Percentiles rank a stretch among this genome's conserved stretches.
These are phyloP conservation scores for Peromyscus attwateri DNA, from an alignment of 2,797 vertebrate species.

Conservation along the genomic window DNA sequence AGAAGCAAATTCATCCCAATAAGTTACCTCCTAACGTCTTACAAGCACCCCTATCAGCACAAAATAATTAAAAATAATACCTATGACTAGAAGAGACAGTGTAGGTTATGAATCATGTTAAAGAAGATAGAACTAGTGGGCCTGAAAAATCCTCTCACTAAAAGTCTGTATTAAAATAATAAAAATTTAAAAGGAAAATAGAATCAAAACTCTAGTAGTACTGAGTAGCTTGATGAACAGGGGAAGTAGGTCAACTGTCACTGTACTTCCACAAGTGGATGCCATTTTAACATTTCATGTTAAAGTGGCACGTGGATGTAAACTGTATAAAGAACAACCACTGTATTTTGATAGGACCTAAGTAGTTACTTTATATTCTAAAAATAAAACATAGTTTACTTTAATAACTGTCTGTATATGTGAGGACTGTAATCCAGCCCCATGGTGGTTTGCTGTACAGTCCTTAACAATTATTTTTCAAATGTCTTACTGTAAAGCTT, in stretches of 20 bases:
- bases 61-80: slow-evolving; percentile 82
- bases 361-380: slow-evolving; percentile 89
- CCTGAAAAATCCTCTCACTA: slow-evolving; percentile 84
- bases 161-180: slow-evolving; percentile 79
- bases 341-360: slow-evolving; percentile 88
- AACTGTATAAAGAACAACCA: slow-evolving; percentile 86
- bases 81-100: slow-evolving; percentile 77
- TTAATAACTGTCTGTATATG: slow-evolving; percentile 91
- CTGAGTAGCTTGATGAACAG: slow-evolving; percentile 84
- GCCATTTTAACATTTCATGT: slow-evolving; percentile 84
- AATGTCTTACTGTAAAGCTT: slow-evolving; percentile 91
- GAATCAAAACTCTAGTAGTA: slow-evolving; percentile 84
- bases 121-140: slow-evolving; percentile 84
- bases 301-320: slow-evolving; percentile 86
- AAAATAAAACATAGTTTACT: slow-evolving; percentile 92
- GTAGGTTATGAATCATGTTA: slow-evolving; percentile 82
- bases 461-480: slow-evolving; percentile 90
- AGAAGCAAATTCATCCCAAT: slow-evolving; percentile 86
- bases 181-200: slow-evolving; percentile 84
- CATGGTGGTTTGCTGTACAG: slow-evolving; percentile 90
- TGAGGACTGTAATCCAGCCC: slow-evolving; percentile 90
- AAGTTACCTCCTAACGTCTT: slow-evolving; percentile 87
- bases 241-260: slow-evolving; percentile 83
- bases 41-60: slow-evolving; percentile 80
- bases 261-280: slow-evolving; percentile 83